These are phyloP conservation scores for Pungitius pungitius DNA, from an alignment of 2,113 vertebrate genomes.

Conservation along the genomic window DNA sequence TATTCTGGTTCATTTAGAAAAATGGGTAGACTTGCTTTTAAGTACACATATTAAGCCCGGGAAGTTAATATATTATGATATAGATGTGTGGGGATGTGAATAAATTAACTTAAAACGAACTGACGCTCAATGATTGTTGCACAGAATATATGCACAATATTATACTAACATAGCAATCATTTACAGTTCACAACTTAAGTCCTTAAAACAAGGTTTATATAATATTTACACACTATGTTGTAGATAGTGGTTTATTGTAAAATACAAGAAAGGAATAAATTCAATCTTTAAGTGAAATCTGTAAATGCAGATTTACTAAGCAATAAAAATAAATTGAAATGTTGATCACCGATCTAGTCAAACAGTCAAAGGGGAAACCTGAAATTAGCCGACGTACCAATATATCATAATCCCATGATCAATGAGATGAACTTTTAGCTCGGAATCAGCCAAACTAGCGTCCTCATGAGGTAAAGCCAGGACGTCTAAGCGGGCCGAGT, in stretches of 20 bases:
- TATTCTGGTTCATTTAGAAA: conserved; percentile 15
- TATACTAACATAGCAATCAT: neutral
- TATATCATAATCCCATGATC: neutral
- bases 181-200: neutral
- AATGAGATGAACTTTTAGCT: neutral
- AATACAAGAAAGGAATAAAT: neutral
- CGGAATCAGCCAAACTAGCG: neutral
- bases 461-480: neutral
- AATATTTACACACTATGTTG: neutral
- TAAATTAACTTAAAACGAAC: neutral
- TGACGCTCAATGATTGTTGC: neutral
- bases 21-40: conserved; percentile 19
- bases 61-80: neutral
- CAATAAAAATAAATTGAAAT: conserved; percentile 18
- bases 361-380: neutral
- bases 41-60: conserved; percentile 27
- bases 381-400: neutral
- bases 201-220: neutral
- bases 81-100: neutral
- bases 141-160: neutral
- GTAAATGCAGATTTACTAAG: neutral
- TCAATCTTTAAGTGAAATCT: neutral
- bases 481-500: neutral
- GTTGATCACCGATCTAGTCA: neutral
- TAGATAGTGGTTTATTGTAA: neutral